Evolutionary conservation across 1,140 invertebrate genomes (phyloP), one percentile per base, ranked within the genome.

Genomic region (Aplysia californica): DNA sequence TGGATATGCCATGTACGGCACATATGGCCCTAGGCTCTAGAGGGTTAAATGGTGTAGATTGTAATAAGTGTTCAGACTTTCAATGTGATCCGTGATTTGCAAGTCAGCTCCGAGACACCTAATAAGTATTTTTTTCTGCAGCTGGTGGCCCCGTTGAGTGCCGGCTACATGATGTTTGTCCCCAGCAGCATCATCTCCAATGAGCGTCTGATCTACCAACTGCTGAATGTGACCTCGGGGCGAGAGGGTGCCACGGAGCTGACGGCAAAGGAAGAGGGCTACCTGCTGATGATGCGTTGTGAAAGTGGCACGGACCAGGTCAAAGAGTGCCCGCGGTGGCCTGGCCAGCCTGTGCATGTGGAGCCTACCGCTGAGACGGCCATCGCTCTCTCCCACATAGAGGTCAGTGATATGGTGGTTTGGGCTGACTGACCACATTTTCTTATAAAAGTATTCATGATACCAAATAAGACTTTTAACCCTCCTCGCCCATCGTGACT

Each of bases 351-450:
- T 35, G 83, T 91, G 6, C 76, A 84, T 56, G 86, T 91, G 10
- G 90, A 90, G 71, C 88, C 89, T 5, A 90, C 90, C 29, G 90
- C 91, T 33, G 90, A 91, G 79, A 90, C 88, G 10, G 89, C 90
- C 38, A 90, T 91, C 65, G 89, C 89, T 61, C 83, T 91, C 18
- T 90, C 89, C 31, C 89, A 91, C 75, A 87, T 91, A 61, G 84
- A 88, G 83, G 89, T 90, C 74, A 69, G 74, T 77, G 3, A 36
- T 18, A 21, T 61, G 6, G 10, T 20, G 6, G 6, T 61, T 61
- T 26, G 10, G 58, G 58, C 10, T 6, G 29, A 15, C n/a, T 50
- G n/a, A 50, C 10, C 44, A 50, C 10, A 50, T 50, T n/a, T 50
- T 50, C n/a, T n/a, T n/a, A n/a, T n/a, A n/a, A n/a, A n/a, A n/a